A percentile compares a stretch with the other conserved stretches of the same genome.
These are phyloP conservation scores for Meliscaeva auricollis DNA, from an alignment of 2,888 invertebrate species.

Conservation along the genomic window DNA sequence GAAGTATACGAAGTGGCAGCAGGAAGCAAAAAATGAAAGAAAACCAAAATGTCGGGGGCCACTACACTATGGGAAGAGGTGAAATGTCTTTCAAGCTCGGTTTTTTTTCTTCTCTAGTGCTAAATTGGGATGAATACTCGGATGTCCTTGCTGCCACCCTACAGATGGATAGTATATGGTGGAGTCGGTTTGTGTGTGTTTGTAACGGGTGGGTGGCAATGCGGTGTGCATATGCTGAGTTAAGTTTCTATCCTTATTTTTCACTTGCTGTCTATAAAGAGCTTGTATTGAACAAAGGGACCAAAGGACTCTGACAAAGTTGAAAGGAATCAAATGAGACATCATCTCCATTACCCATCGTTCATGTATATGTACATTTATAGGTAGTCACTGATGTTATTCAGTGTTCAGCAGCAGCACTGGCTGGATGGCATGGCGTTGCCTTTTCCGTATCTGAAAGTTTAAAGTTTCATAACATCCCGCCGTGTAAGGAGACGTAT, in stretches of 20 bases:
- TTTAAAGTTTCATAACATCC: constrained; percentile 76
- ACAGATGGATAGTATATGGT: constrained; percentile 5
- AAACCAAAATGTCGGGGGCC: constrained; percentile 54
- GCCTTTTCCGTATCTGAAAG: constrained; percentile 52
- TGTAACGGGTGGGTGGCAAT: constrained; percentile 32
- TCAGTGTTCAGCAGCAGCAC: constrained; percentile 32
- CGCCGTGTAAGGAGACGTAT: constrained; percentile 33
- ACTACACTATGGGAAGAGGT: constrained; percentile 13
- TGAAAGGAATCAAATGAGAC: constrained; percentile 76
- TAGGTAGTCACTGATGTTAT: constrained; percentile 24
- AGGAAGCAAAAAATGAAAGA: constrained; percentile 51
- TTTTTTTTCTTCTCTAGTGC: constrained; percentile 42
- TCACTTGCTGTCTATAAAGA: constrained; percentile 71
- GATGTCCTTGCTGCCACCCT: constrained; percentile 61
- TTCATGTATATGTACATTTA: constrained; percentile 31
- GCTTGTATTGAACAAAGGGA: constrained; percentile 68
- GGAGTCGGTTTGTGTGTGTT: not conserved
- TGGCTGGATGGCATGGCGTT: constrained; percentile 3
- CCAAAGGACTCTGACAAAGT: constrained; percentile 74
- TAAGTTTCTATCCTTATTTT: constrained; percentile 70
- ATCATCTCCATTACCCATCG: constrained; percentile 67
- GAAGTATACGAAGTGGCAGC: constrained; percentile 46
- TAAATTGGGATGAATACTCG: constrained; percentile 73
- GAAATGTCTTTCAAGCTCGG: constrained; percentile 53
- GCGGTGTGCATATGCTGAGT: constrained; percentile 61